A percentile compares a stretch with the other conserved stretches of the same genome.
Conservation (phyloP, 2,888 invertebrate genomes). For the Orchesellides sinensis region DNA sequence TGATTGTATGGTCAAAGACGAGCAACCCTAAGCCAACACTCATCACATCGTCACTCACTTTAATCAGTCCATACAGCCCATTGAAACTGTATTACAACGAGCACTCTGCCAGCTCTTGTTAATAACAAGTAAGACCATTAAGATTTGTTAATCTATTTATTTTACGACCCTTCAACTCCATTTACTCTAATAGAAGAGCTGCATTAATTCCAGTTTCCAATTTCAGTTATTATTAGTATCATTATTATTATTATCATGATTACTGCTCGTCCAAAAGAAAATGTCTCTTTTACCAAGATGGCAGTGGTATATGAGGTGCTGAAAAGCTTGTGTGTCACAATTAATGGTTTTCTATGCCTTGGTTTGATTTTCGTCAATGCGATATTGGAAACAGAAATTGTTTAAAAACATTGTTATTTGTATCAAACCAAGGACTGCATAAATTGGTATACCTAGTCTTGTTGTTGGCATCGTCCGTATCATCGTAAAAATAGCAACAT, state of each 20-base stretch:
- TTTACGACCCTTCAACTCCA: slow-evolving; percentile 27
- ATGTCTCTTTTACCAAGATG: not conserved
- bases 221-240: not conserved
- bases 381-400: no score
- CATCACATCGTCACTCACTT: slow-evolving; percentile 34
- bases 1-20: slow-evolving; percentile 4
- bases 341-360: no score
- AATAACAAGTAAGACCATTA: not conserved
- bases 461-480: no score
- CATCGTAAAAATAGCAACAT: no score
- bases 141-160: slow-evolving; percentile 53
- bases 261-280: not conserved
- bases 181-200: not conserved
- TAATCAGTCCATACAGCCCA: not conserved
- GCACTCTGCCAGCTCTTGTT: not conserved
- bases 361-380: no score
- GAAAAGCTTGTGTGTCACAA: no score
- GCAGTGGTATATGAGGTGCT: not conserved
- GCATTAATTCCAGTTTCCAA: slow-evolving; percentile 12
- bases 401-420: no score
- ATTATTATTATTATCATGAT: not conserved
- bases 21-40: slow-evolving; percentile 4
- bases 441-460: no score
- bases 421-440: no score
- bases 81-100: not conserved